Percentiles rank a stretch among this genome's conserved stretches.
These are phyloP conservation scores for Diadumene lineata DNA, from an alignment of 92 coral and sea anemone species.

Conservation along the genomic window DNA sequence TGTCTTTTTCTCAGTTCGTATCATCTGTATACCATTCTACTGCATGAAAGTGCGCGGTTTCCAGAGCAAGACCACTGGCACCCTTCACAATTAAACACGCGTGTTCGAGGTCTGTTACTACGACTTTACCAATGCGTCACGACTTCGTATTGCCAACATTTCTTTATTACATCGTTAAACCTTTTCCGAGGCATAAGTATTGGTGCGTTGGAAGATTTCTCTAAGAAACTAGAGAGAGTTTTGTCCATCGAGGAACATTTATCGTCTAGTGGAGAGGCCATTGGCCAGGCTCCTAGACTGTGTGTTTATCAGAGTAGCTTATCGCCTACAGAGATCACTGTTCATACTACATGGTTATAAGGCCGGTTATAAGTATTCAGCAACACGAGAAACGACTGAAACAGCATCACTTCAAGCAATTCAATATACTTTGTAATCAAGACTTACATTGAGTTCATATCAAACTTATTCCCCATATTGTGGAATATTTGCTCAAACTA, in stretches of 20 bases:
- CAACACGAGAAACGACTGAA: too few species aligned
- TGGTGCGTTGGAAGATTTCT: slow-evolving; percentile 6
- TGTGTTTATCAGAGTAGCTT: slow-evolving; percentile 1
- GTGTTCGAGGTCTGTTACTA: slow-evolving; percentile 43
- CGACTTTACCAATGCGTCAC: slow-evolving; percentile 47
- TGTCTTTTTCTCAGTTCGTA: slow-evolving; percentile 49
- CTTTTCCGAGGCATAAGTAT: slow-evolving; percentile 48
- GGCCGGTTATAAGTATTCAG: too few species aligned
- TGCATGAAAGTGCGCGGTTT: slow-evolving; percentile 60
- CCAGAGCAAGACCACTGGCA: slow-evolving; percentile 53
- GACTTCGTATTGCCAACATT: slow-evolving; percentile 42
- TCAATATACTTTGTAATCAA: too few species aligned
- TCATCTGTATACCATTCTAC: slow-evolving; percentile 48
- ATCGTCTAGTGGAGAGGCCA: neutral
- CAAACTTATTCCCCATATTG: too few species aligned
- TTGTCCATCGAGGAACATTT: neutral
- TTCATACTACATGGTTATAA: slow-evolving; percentile 9
- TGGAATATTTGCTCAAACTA: too few species aligned
- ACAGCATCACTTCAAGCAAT: too few species aligned
- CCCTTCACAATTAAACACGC: slow-evolving; percentile 37
- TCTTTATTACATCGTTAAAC: slow-evolving; percentile 59
- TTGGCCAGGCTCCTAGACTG: neutral
- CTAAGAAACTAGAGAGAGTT: neutral
- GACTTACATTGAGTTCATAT: too few species aligned
- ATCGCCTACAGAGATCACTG: slow-evolving; percentile 1